Evolutionary conservation across 2,888 invertebrate genomes (phyloP).

Genomic region (Ellobium chinense): DNA sequence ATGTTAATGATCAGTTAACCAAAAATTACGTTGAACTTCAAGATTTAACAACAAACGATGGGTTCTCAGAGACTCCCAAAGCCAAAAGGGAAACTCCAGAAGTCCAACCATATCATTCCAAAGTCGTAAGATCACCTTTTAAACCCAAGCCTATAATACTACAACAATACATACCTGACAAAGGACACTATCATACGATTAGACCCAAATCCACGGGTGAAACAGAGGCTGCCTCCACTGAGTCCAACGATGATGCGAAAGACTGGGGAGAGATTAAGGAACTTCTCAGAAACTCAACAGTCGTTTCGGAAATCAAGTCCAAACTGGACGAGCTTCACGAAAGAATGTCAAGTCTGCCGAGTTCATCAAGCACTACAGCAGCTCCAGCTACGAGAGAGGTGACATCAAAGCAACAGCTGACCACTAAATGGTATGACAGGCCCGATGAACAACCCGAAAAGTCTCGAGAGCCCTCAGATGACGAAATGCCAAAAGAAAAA

Average conservation of each 20-base stretch:
- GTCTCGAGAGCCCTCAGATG: too few relatives aligned
- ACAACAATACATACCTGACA: not conserved
- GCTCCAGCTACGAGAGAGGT: not conserved
- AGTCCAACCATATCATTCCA: conserved; percentile 11
- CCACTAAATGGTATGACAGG: conserved; percentile 4
- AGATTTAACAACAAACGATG: not conserved
- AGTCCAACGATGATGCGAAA: not conserved
- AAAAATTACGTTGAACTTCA: not conserved
- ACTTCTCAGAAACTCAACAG: conserved; percentile 21
- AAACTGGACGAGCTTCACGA: conserved; percentile 32
- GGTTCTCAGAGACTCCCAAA: not conserved
- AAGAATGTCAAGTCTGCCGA: conserved; percentile 8
- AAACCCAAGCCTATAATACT: not conserved
- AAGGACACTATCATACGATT: not conserved
- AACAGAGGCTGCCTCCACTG: not conserved
- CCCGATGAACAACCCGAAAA: not conserved
- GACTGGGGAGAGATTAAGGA: conserved; percentile 28
- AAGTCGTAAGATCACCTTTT: not conserved
- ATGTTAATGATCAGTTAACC: too few relatives aligned
- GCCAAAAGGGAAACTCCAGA: not conserved
- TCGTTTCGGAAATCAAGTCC: conserved; percentile 31
- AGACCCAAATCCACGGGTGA: not conserved
- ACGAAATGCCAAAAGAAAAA: not conserved
- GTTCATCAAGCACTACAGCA: not conserved
- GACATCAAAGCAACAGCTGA: not conserved